Evolutionary conservation across 2,888 invertebrate genomes (phyloP).

Genomic region (Oegoconia quadripuncta): DNA sequence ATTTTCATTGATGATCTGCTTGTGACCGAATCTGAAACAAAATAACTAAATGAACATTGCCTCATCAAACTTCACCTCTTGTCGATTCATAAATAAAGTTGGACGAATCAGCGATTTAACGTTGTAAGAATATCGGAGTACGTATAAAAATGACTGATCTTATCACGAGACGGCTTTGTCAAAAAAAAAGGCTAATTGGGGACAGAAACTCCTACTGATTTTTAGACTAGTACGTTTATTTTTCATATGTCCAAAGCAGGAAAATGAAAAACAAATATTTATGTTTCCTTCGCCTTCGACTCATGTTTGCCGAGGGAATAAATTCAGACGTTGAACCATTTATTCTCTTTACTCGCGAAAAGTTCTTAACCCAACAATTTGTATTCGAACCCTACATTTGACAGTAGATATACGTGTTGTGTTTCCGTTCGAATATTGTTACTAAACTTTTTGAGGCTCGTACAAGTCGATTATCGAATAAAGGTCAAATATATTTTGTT

Average conservation of each 20-base stretch:
- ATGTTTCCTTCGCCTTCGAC: slow-evolving; percentile 22
- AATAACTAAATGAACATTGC: neutral
- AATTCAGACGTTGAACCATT: slow-evolving; percentile 24
- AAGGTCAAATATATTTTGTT: no score
- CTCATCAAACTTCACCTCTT: no score
- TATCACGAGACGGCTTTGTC: no score
- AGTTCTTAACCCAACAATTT: slow-evolving; percentile 28
- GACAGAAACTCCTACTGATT: slow-evolving; percentile 22
- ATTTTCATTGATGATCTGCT: neutral
- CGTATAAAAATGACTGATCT: no score
- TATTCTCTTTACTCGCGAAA: slow-evolving; percentile 33
- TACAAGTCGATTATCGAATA: neutral
- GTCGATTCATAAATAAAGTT: no score
- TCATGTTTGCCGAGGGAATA: slow-evolving; percentile 21
- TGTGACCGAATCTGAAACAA: slow-evolving; percentile 6
- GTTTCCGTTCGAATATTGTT: neutral
- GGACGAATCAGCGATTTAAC: no score
- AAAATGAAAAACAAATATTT: slow-evolving; percentile 33
- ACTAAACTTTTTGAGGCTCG: neutral
- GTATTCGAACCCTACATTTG: slow-evolving; percentile 29
- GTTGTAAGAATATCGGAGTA: no score
- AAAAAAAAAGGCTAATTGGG: no score
- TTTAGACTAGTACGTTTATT: slow-evolving; percentile 26
- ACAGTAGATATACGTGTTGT: slow-evolving; percentile 19
- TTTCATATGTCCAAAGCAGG: slow-evolving; percentile 25